Evolutionary conservation across 2,113 vertebrate species (phyloP).

Genomic region (Vulpes lagopus): DNA sequence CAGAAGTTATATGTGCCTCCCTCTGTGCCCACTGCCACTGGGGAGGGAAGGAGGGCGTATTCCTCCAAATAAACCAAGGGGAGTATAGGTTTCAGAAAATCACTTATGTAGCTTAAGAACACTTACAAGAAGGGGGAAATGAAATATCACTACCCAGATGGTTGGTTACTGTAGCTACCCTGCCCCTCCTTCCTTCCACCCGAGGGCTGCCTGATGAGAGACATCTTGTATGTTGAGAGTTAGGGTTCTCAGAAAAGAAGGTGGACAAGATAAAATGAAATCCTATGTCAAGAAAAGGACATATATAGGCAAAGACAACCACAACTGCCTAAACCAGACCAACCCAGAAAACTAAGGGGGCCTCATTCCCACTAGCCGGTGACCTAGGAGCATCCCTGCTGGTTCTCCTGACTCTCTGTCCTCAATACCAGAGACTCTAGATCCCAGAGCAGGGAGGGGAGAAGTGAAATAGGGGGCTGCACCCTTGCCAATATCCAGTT

Average conservation of each 20-base stretch:
- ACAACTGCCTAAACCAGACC: neutral
- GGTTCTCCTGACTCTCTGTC: neutral
- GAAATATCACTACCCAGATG: neutral
- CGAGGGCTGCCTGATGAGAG: neutral
- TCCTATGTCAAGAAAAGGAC: neutral
- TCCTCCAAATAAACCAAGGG: neutral
- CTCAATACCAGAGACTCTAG: neutral
- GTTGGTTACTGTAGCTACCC: neutral
- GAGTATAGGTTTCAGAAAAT: neutral
- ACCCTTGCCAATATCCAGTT: neutral
- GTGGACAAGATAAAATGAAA: neutral
- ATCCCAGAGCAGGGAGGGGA: neutral
- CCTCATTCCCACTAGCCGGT: neutral
- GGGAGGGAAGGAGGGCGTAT: neutral
- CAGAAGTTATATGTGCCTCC: neutral
- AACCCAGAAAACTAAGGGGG: neutral
- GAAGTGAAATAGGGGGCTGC: neutral
- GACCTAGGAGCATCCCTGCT: too few relatives aligned
- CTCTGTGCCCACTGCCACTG: accelerated
- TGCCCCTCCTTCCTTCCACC: too few relatives aligned
- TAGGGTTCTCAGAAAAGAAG: neutral
- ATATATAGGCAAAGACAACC: neutral
- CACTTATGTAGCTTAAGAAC: neutral
- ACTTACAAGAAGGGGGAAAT: neutral
- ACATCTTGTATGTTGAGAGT: neutral